These are phyloP conservation scores for Prunella strophiata DNA, from an alignment of 2,797 vertebrate genomes.

Conservation along the genomic window DNA sequence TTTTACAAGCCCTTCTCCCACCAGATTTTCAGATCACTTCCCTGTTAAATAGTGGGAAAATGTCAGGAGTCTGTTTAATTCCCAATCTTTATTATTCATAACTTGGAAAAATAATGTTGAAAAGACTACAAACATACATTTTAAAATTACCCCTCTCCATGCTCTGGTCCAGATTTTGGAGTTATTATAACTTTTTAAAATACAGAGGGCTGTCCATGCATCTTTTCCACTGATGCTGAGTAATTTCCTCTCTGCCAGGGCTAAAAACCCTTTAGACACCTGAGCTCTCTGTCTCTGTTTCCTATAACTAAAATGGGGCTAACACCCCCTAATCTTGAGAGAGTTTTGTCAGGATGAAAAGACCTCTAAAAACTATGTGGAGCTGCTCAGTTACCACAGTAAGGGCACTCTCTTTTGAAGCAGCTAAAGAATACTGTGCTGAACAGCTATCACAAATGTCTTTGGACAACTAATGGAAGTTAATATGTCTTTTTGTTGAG, in stretches of 20 bases:
- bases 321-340: not conserved
- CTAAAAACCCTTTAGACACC: not conserved
- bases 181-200: not conserved
- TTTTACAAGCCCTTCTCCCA: not conserved
- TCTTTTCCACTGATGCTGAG: not conserved
- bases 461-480: not conserved
- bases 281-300: not conserved
- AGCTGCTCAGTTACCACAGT: not conserved
- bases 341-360: not conserved
- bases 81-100: not conserved
- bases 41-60: not conserved
- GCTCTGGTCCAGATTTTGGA: not conserved
- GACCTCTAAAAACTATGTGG: accelerated
- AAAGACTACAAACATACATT: not conserved
- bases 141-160: not conserved
- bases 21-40: not conserved
- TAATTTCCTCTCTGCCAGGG: not conserved
- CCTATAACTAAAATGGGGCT: not conserved
- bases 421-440: not conserved
- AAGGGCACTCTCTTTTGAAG: not conserved
- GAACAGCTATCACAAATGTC: not conserved
- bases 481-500: not conserved
- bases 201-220: not conserved
- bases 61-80: not conserved
- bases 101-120: not conserved